phyloP scores from a whole-genome alignment of 2,113 vertebrate genomes.

The Eudorcas thomsonii region DNA sequence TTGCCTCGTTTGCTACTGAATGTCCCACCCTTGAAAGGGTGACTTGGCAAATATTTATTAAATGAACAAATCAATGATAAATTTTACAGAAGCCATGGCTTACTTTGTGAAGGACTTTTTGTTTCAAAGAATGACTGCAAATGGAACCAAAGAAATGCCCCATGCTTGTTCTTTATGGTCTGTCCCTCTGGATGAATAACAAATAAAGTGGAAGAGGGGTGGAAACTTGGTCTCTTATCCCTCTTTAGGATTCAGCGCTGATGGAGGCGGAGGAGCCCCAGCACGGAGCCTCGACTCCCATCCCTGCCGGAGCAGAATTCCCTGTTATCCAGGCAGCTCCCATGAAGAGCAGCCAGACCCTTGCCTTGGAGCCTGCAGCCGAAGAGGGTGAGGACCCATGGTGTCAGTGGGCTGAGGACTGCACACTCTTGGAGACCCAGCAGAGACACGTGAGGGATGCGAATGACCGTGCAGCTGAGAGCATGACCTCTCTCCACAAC shows the following conservation, averaged over 20 bases:
- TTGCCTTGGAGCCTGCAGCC: not conserved
- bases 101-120: not conserved
- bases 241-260: constrained; percentile 70
- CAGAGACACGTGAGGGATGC: not conserved
- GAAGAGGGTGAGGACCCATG: constrained; percentile 41
- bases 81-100: not conserved
- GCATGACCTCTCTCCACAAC: not conserved
- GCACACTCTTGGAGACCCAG: not conserved
- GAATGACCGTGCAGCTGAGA: not conserved
- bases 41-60: not conserved
- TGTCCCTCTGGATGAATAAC: not conserved
- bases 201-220: not conserved
- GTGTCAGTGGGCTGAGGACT: not conserved
- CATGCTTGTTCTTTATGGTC: not conserved
- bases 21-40: not conserved
- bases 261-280: constrained; percentile 79
- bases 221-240: not conserved
- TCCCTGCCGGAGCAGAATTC: not conserved
- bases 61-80: not conserved
- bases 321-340: not conserved
- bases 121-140: not conserved
- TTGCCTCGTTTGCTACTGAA: not conserved
- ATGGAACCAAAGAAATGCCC: not conserved
- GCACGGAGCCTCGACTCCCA: constrained; percentile 15
- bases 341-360: constrained; percentile 45